phyloP scores from a whole-genome alignment of 2,888 invertebrate genomes.

The Ptychoptera albimana region DNA sequence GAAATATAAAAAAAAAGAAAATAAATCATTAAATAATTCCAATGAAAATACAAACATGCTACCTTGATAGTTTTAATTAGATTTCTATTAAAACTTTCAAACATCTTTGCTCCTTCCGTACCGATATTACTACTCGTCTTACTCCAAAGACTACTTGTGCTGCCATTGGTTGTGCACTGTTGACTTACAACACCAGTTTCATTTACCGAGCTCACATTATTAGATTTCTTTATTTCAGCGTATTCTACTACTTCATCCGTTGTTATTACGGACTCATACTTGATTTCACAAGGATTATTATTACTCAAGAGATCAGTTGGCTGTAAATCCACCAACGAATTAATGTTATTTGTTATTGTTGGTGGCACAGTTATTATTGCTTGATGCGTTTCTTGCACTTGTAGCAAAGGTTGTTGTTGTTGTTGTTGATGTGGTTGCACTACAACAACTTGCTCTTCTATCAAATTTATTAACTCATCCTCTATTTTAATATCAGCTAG shows the following conservation, averaged over 20 bases:
- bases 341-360: too few species aligned
- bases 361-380: too few species aligned
- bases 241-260: too few species aligned
- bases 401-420: background rate
- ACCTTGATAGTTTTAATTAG: slow-evolving; percentile 31
- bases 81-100: slow-evolving; percentile 30
- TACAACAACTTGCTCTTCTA: background rate
- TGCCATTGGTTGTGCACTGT: slow-evolving; percentile 14
- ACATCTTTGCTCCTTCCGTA: slow-evolving; percentile 29
- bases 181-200: too few species aligned
- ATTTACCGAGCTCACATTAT: too few species aligned
- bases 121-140: slow-evolving; percentile 22
- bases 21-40: background rate
- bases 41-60: slow-evolving; percentile 3
- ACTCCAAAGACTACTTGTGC: slow-evolving; percentile 30
- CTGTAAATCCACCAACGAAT: too few species aligned
- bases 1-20: background rate
- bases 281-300: too few species aligned
- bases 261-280: too few species aligned
- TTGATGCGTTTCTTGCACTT: too few species aligned
- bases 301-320: too few species aligned
- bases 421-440: background rate
- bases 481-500: background rate
- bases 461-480: background rate
- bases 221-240: too few species aligned